Percentiles rank a stretch among this genome's conserved stretches.
phyloP scores from a whole-genome alignment of 2,797 vertebrate species.

The Hydrophis major region DNA sequence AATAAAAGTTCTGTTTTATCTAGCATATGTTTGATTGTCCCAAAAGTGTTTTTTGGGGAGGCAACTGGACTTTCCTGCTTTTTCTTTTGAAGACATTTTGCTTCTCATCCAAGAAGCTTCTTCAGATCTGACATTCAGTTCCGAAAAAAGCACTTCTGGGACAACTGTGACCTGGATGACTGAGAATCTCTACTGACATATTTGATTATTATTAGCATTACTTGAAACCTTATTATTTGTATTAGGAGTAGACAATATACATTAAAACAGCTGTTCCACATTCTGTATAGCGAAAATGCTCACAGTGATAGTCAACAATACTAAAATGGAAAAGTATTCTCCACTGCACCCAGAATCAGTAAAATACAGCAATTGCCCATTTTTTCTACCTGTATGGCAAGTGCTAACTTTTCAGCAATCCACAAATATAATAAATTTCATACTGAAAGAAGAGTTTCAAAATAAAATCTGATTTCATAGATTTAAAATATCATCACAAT shows the following conservation, averaged over 20 bases:
- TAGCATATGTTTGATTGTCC: neutral
- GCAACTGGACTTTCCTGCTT: too few relatives aligned
- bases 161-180: too few relatives aligned
- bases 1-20: neutral
- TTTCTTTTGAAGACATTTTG: too few relatives aligned
- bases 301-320: neutral
- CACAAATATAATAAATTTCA: conserved; percentile 33
- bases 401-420: conserved; percentile 8
- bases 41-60: too few relatives aligned
- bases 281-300: neutral
- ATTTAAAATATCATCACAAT: conserved; percentile 6
- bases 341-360: neutral
- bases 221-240: neutral
- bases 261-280: neutral
- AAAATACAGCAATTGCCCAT: neutral
- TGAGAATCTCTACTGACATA: too few relatives aligned
- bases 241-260: neutral
- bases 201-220: neutral
- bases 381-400: neutral
- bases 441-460: conserved; percentile 14
- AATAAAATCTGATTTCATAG: neutral
- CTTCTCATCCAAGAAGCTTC: too few relatives aligned
- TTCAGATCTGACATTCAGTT: too few relatives aligned
- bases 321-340: neutral
- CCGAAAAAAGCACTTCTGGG: too few relatives aligned